phyloP scores from a whole-genome alignment of 2,888 invertebrate species.

The Eulithis prunata region DNA sequence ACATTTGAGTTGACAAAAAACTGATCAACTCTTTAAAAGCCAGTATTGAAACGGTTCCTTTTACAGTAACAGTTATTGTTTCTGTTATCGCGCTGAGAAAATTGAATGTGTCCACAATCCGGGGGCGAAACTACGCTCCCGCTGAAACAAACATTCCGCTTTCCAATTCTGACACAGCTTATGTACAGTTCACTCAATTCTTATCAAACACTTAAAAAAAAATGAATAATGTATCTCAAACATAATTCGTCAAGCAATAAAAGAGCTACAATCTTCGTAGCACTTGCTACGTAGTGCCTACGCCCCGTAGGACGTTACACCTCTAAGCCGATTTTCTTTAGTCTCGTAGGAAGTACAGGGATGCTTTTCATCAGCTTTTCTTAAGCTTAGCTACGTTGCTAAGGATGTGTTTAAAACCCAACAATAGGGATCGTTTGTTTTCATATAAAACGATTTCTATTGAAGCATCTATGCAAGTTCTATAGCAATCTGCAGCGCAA shows the following conservation, averaged over 20 bases:
- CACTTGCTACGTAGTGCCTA: constrained; percentile 1
- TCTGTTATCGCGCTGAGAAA: constrained; percentile 74
- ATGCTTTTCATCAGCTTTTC: too few relatives aligned
- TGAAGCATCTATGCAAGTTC: too few relatives aligned
- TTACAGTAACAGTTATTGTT: constrained; percentile 56
- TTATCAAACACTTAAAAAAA: neutral
- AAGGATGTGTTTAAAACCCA: too few relatives aligned
- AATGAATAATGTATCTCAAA: too few relatives aligned
- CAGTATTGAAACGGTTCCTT: constrained; percentile 20
- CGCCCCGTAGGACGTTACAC: constrained; percentile 6
- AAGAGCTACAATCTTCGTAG: constrained; percentile 1
- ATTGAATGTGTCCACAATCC: constrained; percentile 81
- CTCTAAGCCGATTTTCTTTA: too few relatives aligned
- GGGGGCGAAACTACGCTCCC: constrained; percentile 58
- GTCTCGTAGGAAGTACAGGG: too few relatives aligned
- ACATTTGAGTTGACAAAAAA: constrained; percentile 1
- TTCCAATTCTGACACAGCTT: constrained; percentile 32
- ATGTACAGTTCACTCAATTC: constrained; percentile 11
- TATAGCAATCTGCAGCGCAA: too few relatives aligned
- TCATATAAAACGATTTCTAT: too few relatives aligned
- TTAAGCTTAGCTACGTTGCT: too few relatives aligned
- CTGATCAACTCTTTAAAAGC: constrained; percentile 25
- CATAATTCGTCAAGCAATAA: too few relatives aligned
- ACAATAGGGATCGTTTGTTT: too few relatives aligned
- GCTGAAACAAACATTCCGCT: constrained; percentile 52